Conservation (phyloP, 2,888 invertebrate genomes). For the Monoplex corrugatus region DNA sequence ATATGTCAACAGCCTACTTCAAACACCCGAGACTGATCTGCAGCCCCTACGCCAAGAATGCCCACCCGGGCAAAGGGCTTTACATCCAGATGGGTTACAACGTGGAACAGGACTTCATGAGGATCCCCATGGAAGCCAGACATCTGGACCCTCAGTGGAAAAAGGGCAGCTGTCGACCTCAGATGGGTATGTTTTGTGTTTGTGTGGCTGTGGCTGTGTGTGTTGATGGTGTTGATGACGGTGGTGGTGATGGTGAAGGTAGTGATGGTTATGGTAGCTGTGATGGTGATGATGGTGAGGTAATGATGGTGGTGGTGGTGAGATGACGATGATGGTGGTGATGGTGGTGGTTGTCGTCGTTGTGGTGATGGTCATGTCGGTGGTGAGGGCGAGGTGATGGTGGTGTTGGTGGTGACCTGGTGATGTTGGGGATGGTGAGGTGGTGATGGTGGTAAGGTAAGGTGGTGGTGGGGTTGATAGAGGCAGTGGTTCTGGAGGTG, state of each 20-base stretch:
- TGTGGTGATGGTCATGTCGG: too few relatives aligned
- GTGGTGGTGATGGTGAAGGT: not conserved
- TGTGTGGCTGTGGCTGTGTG: not conserved
- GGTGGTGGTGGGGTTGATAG: too few relatives aligned
- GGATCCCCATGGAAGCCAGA: slow-evolving; percentile 70
- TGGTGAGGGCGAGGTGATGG: too few relatives aligned
- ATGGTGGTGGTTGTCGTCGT: too few relatives aligned
- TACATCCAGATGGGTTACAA: slow-evolving; percentile 74
- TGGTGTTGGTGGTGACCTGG: too few relatives aligned
- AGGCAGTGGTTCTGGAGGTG: too few relatives aligned
- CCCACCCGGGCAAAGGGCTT: slow-evolving; percentile 70
- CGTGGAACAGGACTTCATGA: slow-evolving; percentile 66
- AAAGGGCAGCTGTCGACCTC: slow-evolving; percentile 68
- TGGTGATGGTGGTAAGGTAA: too few relatives aligned
- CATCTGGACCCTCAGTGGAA: slow-evolving; percentile 69
- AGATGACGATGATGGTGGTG: too few relatives aligned
- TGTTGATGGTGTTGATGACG: slow-evolving; percentile 37
- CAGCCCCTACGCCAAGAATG: slow-evolving; percentile 68
- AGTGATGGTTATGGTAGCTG: too few relatives aligned
- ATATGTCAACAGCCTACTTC: slow-evolving; percentile 72
- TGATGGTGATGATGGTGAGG: too few relatives aligned
- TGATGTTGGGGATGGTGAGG: too few relatives aligned
- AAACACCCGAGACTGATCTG: slow-evolving; percentile 76
- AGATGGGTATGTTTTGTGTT: slow-evolving; percentile 69
- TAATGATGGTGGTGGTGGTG: too few relatives aligned